Percentiles rank a stretch among this genome's conserved stretches.
phyloP scores from a whole-genome alignment of 2,113 vertebrate genomes.

The Tetrax tetrax region DNA sequence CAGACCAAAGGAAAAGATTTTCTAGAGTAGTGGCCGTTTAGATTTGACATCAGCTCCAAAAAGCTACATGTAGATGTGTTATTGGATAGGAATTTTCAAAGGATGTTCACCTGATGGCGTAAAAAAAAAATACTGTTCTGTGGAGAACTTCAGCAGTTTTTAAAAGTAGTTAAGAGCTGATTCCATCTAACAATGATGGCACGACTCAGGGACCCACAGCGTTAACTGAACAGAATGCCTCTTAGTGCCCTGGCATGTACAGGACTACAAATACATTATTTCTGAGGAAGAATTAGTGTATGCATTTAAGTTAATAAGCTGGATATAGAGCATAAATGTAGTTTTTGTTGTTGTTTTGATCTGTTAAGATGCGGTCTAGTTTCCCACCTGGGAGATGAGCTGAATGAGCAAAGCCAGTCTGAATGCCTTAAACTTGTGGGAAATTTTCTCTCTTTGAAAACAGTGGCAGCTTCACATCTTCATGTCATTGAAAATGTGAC shows the following conservation, averaged over 20 bases:
- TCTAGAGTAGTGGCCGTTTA: background rate
- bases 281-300: background rate
- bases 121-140: background rate
- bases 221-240: background rate
- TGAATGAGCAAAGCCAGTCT: background rate
- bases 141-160: background rate
- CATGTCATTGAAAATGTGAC: background rate
- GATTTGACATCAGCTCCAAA: background rate
- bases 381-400: background rate
- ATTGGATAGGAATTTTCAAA: background rate
- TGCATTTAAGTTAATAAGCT: background rate
- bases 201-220: accelerated
- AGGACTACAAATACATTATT: background rate
- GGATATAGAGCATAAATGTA: background rate
- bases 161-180: background rate
- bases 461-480: background rate
- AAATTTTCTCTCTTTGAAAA: background rate
- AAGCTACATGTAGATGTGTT: background rate
- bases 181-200: background rate
- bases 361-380: background rate
- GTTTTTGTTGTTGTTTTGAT: background rate
- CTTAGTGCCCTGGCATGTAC: background rate
- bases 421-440: background rate
- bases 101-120: background rate
- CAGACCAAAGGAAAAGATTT: background rate